These are phyloP conservation scores for Syndactyla subalaris DNA, from an alignment of 2,797 vertebrate species.

Conservation along the genomic window DNA sequence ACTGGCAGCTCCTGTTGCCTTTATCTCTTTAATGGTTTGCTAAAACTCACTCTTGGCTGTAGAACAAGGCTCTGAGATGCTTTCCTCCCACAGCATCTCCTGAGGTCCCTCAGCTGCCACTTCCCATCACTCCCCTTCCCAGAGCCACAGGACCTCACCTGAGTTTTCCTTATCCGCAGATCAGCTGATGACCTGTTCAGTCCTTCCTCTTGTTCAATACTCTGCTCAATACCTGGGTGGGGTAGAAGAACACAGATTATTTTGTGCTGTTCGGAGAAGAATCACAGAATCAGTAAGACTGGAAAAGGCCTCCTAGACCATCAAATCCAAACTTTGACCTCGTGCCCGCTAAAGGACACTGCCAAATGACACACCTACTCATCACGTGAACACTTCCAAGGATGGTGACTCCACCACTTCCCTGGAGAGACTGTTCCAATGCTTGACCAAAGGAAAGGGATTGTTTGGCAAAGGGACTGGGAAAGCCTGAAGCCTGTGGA, in stretches of 20 bases:
- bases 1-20: background rate
- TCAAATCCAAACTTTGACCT: background rate
- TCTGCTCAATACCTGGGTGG: conserved; percentile 89
- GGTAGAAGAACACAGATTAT: background rate
- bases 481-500: background rate
- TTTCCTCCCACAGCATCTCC: background rate
- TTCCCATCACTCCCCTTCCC: background rate
- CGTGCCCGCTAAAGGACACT: background rate
- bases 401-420: background rate
- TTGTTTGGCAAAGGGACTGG: background rate
- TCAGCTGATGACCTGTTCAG: conserved; percentile 92
- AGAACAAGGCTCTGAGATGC: background rate
- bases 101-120: background rate
- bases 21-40: background rate
- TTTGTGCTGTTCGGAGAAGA: background rate
- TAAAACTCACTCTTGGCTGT: background rate
- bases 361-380: background rate
- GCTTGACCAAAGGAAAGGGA: background rate
- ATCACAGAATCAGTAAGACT: background rate
- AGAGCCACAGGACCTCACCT: conserved; percentile 76
- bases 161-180: conserved; percentile 96
- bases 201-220: conserved; percentile 93
- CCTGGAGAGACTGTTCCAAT: background rate
- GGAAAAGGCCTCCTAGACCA: background rate
- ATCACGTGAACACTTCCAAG: background rate